Base-by-base conservation (phyloP, 1,140 invertebrate genomes). In the Gryllus bimaculatus region DNA sequence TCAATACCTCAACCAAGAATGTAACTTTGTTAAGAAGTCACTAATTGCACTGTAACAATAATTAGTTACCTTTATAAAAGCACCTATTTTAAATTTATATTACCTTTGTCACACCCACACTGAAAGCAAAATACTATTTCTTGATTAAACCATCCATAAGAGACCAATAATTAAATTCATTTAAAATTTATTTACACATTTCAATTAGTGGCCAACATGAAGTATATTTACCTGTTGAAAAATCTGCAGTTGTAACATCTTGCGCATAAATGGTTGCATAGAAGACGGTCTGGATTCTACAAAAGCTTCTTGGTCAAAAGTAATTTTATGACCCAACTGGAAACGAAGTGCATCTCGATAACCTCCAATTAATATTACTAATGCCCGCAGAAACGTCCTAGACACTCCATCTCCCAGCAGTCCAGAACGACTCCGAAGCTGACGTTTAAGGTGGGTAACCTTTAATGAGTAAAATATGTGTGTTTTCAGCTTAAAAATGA, bases 211-310 rank as follows among this genome's bases (percentile, higher is more conserved):
- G 26, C 26, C 5, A 5, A 39, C 5, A 39, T 39, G 26, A 39
- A 39, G 26, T 77, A 47, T 74, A 83, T 78, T 81, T 85, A 95
- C 94, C 90, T 97, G 95, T 84, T 95, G 94, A 87, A 98, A 98
- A 83, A 98, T 97, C 87, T 98, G 96, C n/a, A 97, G 88, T 80
- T 96, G 91, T 76, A 98, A 87, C 91, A 98, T 96, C 87, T 96
- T 94, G 82, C 91, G 89, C 47, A 98, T 87, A 87, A 97, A 97
- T 5, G 94, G 92, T 84, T 96, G 94, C 89, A 97, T 92, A 8
- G 92, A 89, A 78, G 91, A 86, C 48, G 94, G 91, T 79, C 95
- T 89, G 54, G 93, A 94, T 84, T 92, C 92, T 12, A 98, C 91
- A 85, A 98, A 98, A 77, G 90, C 90, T 82, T 97, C 94, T 75